These are phyloP conservation scores for Ornithorhynchus anatinus DNA, from an alignment of 2,113 vertebrate species.

Conservation along the genomic window DNA sequence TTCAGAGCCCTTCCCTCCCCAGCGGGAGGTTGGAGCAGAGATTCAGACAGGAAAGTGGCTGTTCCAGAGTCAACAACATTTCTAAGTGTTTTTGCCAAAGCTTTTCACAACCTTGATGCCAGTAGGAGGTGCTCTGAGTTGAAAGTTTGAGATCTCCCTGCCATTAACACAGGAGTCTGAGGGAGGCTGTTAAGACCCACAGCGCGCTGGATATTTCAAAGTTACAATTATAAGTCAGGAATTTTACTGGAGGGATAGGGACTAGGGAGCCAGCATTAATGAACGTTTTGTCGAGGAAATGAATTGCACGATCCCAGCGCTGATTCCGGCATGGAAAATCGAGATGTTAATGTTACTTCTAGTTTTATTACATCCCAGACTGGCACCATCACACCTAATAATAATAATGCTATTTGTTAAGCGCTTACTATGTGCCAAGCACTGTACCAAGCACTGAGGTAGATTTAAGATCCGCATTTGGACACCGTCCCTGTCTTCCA, in stretches of 20 bases:
- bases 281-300: too few relatives aligned
- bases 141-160: neutral
- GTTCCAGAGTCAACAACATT: slow-evolving; percentile 3
- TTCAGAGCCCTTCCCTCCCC: neutral
- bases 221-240: neutral
- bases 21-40: neutral
- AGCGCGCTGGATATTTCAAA: neutral
- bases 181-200: neutral
- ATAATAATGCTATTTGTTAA: too few relatives aligned
- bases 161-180: neutral
- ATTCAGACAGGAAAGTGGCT: neutral
- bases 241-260: neutral
- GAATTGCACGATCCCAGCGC: too few relatives aligned
- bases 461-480: too few relatives aligned
- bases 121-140: slow-evolving; percentile 1
- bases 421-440: too few relatives aligned
- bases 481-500: too few relatives aligned
- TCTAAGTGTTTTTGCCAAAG: neutral
- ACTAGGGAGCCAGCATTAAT: too few relatives aligned
- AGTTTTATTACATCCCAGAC: too few relatives aligned
- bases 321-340: too few relatives aligned
- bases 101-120: slow-evolving; percentile 4
- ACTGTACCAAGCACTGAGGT: too few relatives aligned
- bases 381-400: too few relatives aligned
- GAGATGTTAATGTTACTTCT: too few relatives aligned